A percentile compares a stretch with the other conserved stretches of the same genome.
Evolutionary conservation across 2,888 invertebrate genomes (phyloP).

Genomic region (Oxystoma pomonae): DNA sequence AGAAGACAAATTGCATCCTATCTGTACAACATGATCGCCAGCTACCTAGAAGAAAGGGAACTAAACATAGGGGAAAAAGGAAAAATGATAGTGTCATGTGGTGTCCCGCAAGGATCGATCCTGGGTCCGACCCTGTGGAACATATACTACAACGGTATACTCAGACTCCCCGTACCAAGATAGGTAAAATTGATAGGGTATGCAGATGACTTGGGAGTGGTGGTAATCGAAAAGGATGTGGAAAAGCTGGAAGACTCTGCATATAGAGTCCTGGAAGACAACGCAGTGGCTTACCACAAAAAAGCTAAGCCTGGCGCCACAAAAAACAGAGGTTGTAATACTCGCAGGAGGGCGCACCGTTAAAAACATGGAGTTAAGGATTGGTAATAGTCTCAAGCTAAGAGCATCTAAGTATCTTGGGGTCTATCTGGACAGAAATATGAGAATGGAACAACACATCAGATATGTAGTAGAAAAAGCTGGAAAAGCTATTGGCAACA

Average conservation of each 20-base stretch:
- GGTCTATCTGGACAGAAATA: background rate
- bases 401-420: slow-evolving; percentile 13
- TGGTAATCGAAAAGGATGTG: slow-evolving; percentile 5
- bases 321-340: slow-evolving; percentile 19
- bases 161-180: background rate
- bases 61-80: slow-evolving; percentile 1
- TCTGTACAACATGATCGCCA: slow-evolving; percentile 13
- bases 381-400: background rate
- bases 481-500: background rate
- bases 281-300: slow-evolving; percentile 3
- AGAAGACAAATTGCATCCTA: slow-evolving; percentile 6
- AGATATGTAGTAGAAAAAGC: slow-evolving; percentile 6
- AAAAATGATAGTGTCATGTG: slow-evolving; percentile 7
- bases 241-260: background rate
- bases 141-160: slow-evolving; percentile 10
- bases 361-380: slow-evolving; percentile 8
- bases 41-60: slow-evolving; percentile 12
- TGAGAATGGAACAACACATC: slow-evolving; percentile 7
- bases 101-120: slow-evolving; percentile 15
- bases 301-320: slow-evolving; percentile 8
- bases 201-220: slow-evolving; percentile 10
- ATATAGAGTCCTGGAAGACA: background rate
- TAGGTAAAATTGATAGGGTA: background rate
- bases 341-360: slow-evolving; percentile 7
- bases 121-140: slow-evolving; percentile 5